Evolutionary conservation across 2,797 vertebrate species (phyloP).

Genomic region (Pteronotus mesoamericanus): DNA sequence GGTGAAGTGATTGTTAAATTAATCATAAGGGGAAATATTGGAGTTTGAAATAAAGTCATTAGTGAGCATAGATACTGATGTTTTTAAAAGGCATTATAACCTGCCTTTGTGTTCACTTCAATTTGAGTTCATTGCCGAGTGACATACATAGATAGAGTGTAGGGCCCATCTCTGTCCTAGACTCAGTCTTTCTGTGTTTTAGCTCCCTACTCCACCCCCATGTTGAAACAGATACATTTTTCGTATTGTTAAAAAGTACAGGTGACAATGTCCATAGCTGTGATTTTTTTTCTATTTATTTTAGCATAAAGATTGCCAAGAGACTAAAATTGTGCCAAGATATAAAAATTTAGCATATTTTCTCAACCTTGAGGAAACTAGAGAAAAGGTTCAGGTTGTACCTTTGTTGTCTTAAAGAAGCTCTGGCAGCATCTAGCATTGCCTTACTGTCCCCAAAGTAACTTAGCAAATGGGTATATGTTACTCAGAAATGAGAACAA

Average conservation of each 20-base stretch:
- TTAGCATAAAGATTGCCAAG: background rate
- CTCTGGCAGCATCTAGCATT: background rate
- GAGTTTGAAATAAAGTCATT: slow-evolving; percentile 66
- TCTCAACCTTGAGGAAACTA: background rate
- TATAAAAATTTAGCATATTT: background rate
- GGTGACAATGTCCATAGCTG: background rate
- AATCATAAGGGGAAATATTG: slow-evolving; percentile 71
- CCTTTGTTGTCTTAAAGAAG: background rate
- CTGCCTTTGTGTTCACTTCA: too few relatives aligned
- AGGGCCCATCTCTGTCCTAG: background rate
- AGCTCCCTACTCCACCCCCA: background rate
- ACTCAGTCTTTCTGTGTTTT: background rate
- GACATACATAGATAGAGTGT: background rate
- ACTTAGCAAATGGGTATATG: background rate
- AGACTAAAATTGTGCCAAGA: background rate
- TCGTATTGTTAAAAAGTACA: background rate
- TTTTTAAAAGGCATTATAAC: background rate
- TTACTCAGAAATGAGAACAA: background rate
- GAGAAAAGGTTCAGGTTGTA: background rate
- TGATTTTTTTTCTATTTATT: background rate
- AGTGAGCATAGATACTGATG: background rate
- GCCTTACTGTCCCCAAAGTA: background rate
- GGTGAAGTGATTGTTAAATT: slow-evolving; percentile 76
- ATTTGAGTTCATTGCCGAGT: background rate
- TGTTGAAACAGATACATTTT: background rate